A percentile compares a stretch with the other conserved stretches of the same genome.
Evolutionary conservation across 1,140 invertebrate genomes (phyloP).

Genomic region (Drosophila pseudoobscura): DNA sequence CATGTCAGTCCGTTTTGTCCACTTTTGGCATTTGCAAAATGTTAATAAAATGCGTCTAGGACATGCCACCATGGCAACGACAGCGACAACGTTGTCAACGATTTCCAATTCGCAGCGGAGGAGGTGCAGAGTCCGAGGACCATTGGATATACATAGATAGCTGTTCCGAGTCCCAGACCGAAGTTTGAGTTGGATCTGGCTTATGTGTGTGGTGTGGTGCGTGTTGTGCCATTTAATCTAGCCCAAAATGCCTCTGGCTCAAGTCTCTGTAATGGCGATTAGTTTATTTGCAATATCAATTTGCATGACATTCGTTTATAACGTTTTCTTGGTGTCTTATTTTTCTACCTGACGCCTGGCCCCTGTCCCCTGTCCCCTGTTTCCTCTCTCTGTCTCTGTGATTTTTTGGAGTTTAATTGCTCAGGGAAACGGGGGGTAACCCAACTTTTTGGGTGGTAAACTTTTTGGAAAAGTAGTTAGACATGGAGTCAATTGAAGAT

Average conservation of each 20-base stretch:
- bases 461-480: conserved; percentile 1
- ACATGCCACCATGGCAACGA: conserved; percentile 57
- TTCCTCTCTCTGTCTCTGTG: conserved; percentile 5
- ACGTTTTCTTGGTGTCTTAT: conserved; percentile 16
- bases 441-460: conserved; percentile 9
- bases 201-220: conserved; percentile 14
- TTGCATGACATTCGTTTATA: conserved; percentile 56
- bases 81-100: conserved; percentile 52
- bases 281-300: conserved; percentile 65
- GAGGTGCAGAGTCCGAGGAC: neutral
- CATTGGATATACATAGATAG: conserved; percentile 39
- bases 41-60: conserved; percentile 59
- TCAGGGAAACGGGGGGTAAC: neutral
- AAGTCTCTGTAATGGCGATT: conserved; percentile 43
- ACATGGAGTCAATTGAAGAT: too few species aligned
- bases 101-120: conserved; percentile 36
- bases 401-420: conserved; percentile 36
- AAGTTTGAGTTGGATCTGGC: conserved; percentile 36
- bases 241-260: conserved; percentile 39
- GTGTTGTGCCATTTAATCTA: conserved; percentile 50
- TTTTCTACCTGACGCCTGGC: neutral
- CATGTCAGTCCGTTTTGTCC: conserved; percentile 42
- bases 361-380: too few species aligned
- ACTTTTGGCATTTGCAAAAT: conserved; percentile 58
- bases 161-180: neutral